Conservation (phyloP, 2,888 invertebrate species). For the Neria commutata region DNA sequence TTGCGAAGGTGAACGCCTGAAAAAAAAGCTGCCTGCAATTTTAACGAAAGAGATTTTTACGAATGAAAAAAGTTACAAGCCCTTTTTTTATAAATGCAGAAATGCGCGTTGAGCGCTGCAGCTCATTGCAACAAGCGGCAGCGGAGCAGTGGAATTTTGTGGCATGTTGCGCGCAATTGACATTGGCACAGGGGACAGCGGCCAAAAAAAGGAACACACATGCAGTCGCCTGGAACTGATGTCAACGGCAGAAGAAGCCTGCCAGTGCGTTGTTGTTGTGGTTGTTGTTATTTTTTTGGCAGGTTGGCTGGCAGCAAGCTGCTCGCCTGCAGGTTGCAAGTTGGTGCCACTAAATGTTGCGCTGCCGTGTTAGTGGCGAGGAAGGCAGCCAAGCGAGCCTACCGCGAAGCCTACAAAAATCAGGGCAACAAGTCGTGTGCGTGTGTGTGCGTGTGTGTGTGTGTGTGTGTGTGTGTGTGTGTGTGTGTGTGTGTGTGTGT, state of each 20-base stretch:
- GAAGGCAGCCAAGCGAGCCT: slow-evolving; percentile 14
- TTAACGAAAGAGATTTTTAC: no score
- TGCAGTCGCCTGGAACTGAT: slow-evolving; percentile 38
- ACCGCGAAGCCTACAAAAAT: slow-evolving; percentile 57
- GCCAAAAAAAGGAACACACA: slow-evolving; percentile 10
- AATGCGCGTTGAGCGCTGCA: no score
- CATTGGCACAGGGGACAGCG: no score
- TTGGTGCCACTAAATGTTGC: neutral
- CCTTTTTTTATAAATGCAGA: no score
- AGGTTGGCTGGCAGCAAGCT: neutral
- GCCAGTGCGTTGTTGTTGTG: slow-evolving; percentile 30
- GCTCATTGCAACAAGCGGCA: no score
- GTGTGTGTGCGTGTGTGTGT: no score
- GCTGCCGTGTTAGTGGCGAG: neutral
- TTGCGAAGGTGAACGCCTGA: neutral
- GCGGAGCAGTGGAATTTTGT: no score
- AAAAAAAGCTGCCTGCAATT: neutral
- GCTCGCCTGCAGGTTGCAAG: neutral
- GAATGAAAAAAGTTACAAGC: no score
- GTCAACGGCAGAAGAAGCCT: slow-evolving; percentile 35
- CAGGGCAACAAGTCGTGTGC: slow-evolving; percentile 42
- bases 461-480: no score
- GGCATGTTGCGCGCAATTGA: no score
- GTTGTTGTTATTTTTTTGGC: neutral
- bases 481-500: no score